These are phyloP conservation scores for Pteromalus puparum DNA, from an alignment of 1,140 invertebrate genomes.

Conservation along the genomic window DNA sequence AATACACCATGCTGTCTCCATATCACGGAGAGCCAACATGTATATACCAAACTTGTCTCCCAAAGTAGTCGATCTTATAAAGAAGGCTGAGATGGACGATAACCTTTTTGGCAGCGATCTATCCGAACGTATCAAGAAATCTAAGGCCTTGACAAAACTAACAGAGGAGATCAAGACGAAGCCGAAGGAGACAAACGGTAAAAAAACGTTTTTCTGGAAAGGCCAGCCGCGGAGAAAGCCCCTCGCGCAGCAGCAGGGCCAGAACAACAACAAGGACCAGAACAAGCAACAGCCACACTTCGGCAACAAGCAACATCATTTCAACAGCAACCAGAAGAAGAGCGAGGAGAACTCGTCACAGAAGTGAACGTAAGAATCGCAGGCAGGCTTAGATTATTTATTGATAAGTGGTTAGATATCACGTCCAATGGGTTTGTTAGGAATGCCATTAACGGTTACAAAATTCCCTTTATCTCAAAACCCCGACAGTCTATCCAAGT, in stretches of 20 bases:
- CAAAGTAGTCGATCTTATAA: not conserved
- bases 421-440: too few relatives aligned
- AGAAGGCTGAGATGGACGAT: not conserved
- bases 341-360: not conserved
- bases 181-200: not conserved
- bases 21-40: not conserved
- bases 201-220: too few relatives aligned
- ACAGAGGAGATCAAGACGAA: not conserved
- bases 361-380: too few relatives aligned
- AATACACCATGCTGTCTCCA: not conserved
- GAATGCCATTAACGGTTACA: not conserved
- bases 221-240: too few relatives aligned
- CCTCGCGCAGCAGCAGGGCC: not conserved
- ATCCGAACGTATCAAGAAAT: not conserved
- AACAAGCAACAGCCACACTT: not conserved
- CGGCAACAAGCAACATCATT: not conserved
- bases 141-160: not conserved
- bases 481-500: too few relatives aligned
- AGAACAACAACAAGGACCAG: not conserved
- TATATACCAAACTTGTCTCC: not conserved
- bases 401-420: too few relatives aligned
- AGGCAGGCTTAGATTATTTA: too few relatives aligned
- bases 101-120: not conserved
- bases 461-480: not conserved
- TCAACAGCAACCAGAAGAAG: not conserved